These are phyloP conservation scores for Montipora cactus DNA, from an alignment of 64 coral and sea anemone genomes.

Conservation along the genomic window DNA sequence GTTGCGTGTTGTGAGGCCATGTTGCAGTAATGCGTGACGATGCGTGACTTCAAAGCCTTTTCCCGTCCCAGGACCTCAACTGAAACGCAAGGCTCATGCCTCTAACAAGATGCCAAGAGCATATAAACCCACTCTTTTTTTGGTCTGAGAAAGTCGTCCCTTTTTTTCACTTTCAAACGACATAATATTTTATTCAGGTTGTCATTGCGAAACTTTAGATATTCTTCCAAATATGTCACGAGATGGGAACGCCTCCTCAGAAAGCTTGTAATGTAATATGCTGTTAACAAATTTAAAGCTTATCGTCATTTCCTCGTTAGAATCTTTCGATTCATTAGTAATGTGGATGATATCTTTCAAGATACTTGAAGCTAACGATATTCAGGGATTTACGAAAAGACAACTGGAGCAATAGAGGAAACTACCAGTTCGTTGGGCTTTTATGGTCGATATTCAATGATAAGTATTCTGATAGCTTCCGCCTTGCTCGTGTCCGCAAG, in stretches of 20 bases:
- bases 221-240: background rate
- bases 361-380: background rate
- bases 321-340: background rate
- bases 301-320: background rate
- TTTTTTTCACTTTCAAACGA: too few species aligned
- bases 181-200: too few species aligned
- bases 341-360: background rate
- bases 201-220: too few species aligned
- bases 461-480: background rate
- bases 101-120: too few species aligned
- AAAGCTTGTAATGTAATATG: background rate
- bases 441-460: background rate
- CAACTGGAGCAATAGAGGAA: background rate
- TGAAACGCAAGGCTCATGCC: too few species aligned
- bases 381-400: background rate
- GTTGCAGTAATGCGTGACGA: background rate
- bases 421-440: background rate
- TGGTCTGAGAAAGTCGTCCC: too few species aligned
- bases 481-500: background rate
- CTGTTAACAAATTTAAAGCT: background rate
- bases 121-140: too few species aligned
- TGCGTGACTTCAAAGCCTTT: background rate
- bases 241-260: background rate
- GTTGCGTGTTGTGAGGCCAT: constrained; percentile 81
- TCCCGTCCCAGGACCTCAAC: background rate